phyloP scores from a whole-genome alignment of 2,797 vertebrate genomes.

The Gadopsis bispinosus region DNA sequence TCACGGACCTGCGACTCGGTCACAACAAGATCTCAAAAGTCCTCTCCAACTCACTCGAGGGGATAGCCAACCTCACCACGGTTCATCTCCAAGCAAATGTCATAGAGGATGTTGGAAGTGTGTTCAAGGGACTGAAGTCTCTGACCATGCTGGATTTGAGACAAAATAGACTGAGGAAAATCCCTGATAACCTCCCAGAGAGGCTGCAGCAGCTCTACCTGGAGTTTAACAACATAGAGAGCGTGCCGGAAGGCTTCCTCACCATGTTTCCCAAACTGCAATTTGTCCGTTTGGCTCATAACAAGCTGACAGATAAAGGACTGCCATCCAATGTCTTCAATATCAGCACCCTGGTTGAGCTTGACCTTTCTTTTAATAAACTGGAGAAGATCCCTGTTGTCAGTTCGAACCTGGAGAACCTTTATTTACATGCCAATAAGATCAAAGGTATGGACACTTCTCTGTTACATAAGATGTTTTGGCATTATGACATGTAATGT shows the following conservation, averaged over 20 bases:
- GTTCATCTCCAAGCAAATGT: constrained; percentile 90
- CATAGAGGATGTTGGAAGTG: constrained; percentile 87
- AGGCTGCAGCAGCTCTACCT: constrained; percentile 91
- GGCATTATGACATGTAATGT: not conserved
- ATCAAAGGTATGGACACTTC: constrained; percentile 91
- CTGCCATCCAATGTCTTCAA: constrained; percentile 92
- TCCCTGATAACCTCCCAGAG: constrained; percentile 88
- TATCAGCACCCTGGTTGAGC: constrained; percentile 90
- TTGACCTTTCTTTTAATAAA: constrained; percentile 96
- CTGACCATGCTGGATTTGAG: constrained; percentile 91
- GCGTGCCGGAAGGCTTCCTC: constrained; percentile 88
- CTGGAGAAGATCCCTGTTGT: constrained; percentile 92
- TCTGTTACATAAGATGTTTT: constrained; percentile 5
- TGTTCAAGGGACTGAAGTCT: constrained; percentile 89
- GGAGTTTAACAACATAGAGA: constrained; percentile 91
- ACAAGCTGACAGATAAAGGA: constrained; percentile 91
- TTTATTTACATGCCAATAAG: constrained; percentile 95
- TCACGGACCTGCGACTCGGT: constrained; percentile 89
- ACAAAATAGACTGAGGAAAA: constrained; percentile 88
- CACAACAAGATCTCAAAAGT: constrained; percentile 92
- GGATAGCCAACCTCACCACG: constrained; percentile 87
- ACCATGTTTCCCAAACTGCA: constrained; percentile 85
- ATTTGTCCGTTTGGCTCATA: constrained; percentile 92
- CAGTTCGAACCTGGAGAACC: constrained; percentile 92
- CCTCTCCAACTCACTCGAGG: constrained; percentile 83